Evolutionary conservation across 2,888 invertebrate genomes (phyloP).

Genomic region (Thereva unica): DNA sequence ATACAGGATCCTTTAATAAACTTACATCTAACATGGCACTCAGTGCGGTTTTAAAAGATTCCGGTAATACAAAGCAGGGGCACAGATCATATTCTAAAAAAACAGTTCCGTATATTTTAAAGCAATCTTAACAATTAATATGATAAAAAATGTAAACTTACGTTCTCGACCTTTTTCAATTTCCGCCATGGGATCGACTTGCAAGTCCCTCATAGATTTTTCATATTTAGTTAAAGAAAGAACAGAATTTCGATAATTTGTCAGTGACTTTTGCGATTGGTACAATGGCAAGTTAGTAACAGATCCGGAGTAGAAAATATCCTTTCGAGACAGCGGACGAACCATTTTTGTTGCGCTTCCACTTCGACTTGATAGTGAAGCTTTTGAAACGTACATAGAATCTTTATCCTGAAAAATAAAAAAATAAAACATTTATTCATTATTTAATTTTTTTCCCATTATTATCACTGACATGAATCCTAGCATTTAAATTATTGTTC

Average conservation of each 20-base stretch:
- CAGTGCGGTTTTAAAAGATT: constrained; percentile 80
- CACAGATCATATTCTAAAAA: constrained; percentile 75
- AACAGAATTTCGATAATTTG: constrained; percentile 89
- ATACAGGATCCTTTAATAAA: constrained; percentile 84
- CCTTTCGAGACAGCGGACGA: constrained; percentile 89
- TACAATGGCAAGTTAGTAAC: constrained; percentile 91
- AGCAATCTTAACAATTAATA: constrained; percentile 10
- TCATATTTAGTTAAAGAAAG: constrained; percentile 79
- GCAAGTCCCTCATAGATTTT: constrained; percentile 64
- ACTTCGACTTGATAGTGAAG: constrained; percentile 62
- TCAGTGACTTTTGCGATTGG: constrained; percentile 87
- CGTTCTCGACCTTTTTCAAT: constrained; percentile 62
- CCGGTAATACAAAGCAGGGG: constrained; percentile 77
- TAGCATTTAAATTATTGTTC: too few relatives aligned
- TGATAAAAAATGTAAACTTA: constrained; percentile 56
- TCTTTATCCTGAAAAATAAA: constrained; percentile 59
- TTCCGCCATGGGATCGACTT: constrained; percentile 60
- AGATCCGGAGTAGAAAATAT: constrained; percentile 97
- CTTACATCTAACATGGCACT: constrained; percentile 90
- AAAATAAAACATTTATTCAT: constrained; percentile 5
- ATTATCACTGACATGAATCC: too few relatives aligned
- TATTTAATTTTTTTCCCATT: too few relatives aligned
- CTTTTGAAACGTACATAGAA: constrained; percentile 73
- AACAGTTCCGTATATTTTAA: constrained; percentile 35
- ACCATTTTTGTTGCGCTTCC: constrained; percentile 66